A percentile compares a stretch with the other conserved stretches of the same genome.
These are phyloP conservation scores for Gallirallus australis DNA, from an alignment of 2,797 vertebrate genomes.

Conservation along the genomic window DNA sequence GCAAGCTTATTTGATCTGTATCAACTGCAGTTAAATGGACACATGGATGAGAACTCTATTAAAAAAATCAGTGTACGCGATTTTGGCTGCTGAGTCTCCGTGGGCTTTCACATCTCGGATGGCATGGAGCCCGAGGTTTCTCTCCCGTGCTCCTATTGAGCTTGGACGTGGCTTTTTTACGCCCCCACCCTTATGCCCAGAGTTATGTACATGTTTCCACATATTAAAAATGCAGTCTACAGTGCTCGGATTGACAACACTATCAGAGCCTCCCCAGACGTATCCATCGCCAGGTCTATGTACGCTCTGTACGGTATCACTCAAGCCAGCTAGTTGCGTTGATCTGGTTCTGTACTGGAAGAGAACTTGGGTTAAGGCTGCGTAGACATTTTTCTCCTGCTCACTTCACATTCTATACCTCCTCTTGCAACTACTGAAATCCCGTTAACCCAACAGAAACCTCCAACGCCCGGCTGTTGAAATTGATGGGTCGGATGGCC, in stretches of 20 bases:
- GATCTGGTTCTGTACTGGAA: background rate
- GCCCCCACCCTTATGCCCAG: constrained; percentile 69
- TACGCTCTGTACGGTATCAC: background rate
- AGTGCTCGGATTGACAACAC: background rate
- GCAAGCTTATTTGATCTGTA: constrained; percentile 65
- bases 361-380: background rate
- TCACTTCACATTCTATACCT: background rate
- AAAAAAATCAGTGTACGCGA: constrained; percentile 52
- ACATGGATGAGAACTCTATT: constrained; percentile 69
- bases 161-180: constrained; percentile 71
- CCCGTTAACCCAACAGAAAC: constrained; percentile 15
- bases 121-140: constrained; percentile 65
- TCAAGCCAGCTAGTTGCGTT: background rate
- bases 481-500: constrained; percentile 10
- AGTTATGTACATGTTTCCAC: constrained; percentile 47
- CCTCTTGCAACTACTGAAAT: background rate
- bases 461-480: background rate
- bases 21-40: constrained; percentile 59
- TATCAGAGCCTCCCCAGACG: constrained; percentile 1
- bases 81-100: constrained; percentile 65
- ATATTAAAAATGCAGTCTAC: constrained; percentile 41
- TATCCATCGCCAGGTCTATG: background rate
- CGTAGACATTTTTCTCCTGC: background rate
- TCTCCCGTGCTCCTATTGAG: constrained; percentile 66
- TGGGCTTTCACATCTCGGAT: constrained; percentile 68